phyloP scores from a whole-genome alignment of 2,888 invertebrate genomes.

The Fabriciana adippe region DNA sequence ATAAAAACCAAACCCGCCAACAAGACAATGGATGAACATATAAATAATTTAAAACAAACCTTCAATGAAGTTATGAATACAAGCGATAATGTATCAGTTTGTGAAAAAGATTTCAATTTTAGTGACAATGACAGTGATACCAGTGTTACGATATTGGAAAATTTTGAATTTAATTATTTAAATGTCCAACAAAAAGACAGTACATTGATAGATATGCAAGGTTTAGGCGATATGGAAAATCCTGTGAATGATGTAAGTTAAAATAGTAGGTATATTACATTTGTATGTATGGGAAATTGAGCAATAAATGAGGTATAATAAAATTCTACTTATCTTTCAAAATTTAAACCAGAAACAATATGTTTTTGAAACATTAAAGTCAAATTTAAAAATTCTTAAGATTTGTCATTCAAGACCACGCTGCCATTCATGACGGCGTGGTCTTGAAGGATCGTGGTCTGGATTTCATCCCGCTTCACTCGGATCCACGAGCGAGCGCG shows the following conservation, averaged over 20 bases:
- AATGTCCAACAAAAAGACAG: background rate
- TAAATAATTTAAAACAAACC: conserved; percentile 5
- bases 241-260: conserved; percentile 13
- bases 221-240: conserved; percentile 17
- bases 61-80: background rate
- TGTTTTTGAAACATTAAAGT: no score
- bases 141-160: conserved; percentile 38
- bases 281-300: no score
- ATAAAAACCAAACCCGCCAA: conserved; percentile 14
- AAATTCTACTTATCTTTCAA: no score
- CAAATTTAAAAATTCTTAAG: no score
- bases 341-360: no score
- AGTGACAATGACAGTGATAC: conserved; percentile 33
- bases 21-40: conserved; percentile 14
- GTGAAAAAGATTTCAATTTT: conserved; percentile 35
- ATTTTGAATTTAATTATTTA: conserved; percentile 34
- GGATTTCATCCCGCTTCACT: no score
- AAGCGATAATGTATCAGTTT: conserved; percentile 29
- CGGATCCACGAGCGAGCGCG: no score
- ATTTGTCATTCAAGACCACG: no score
- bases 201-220: conserved; percentile 4
- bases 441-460: no score
- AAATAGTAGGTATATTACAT: no score
- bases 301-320: no score
- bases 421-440: no score